Evolutionary conservation across 2,888 invertebrate genomes (phyloP), one percentile per base, ranked within the genome.

Genomic region (Parnassius smintheus): DNA sequence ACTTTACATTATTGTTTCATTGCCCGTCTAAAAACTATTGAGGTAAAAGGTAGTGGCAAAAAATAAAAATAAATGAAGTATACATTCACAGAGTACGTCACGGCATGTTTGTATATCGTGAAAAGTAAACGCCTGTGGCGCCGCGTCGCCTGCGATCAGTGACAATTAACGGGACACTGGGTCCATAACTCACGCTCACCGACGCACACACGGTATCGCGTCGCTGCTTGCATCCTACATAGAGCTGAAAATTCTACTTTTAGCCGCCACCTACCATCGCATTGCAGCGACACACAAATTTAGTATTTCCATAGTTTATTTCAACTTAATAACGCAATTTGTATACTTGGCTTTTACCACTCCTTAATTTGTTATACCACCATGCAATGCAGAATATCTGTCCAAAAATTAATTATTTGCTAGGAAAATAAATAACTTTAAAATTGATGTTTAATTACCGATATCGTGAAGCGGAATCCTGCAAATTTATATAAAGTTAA

Each of bases 261-360:
- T 74, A 78, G 73, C 77, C 75, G 70, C 80, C 78, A 74, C 76
- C 70, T 59, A 65, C 65, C 61, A 57, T 62, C 66, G 75, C 61
- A 57, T 62, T 66, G 75, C 73, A 70, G 59, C 49, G 51, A 51
- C 66, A 53, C 61, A 35, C 54, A 86, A 88, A 86, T 83, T 78
- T 68, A 69, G 76, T 78, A 87, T 87, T 86, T 81, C 80, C 85
- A 86, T 88, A 86, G 82, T 85, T 85, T 85, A 85, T 82, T 82
- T 78, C 82, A 76, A 83, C 83, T 85, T 83, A 83, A 83, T 82
- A 85, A 86, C 78, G 81, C 82, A 81, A 85, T 87, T 86, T 82
- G 83, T 85, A 83, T 78, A 78, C 80, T 80, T 76, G 75, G 76
- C 79, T 75, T 70, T 78, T 78, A 76, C 73, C 69, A 70, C 72